phyloP scores from a whole-genome alignment of 64 coral and sea anemone genomes.

The Acropora tenuis region DNA sequence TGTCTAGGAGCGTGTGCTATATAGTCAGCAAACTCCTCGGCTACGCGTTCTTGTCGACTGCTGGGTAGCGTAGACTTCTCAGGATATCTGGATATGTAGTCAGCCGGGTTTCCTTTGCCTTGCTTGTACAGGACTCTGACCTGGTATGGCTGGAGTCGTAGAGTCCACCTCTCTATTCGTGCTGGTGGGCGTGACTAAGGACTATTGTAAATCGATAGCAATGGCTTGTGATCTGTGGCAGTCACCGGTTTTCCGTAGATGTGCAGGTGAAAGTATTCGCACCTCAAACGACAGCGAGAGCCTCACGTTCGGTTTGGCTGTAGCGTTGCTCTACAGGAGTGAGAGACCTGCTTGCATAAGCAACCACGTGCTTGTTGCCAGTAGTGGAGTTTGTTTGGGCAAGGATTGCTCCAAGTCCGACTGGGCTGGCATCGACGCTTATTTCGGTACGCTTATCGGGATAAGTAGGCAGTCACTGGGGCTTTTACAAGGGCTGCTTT shows the following conservation, averaged over 20 bases:
- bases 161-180: not conserved
- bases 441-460: too few species aligned
- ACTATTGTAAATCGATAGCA: slow-evolving; percentile 57
- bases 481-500: too few species aligned
- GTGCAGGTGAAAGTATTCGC: too few species aligned
- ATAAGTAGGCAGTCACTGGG: too few species aligned
- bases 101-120: slow-evolving; percentile 38
- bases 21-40: too few species aligned
- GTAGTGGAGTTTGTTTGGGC: slow-evolving; percentile 30
- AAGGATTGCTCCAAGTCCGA: not conserved
- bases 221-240: slow-evolving; percentile 67
- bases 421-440: too few species aligned
- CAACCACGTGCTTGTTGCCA: slow-evolving; percentile 6
- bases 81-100: slow-evolving; percentile 55
- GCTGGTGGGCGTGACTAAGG: slow-evolving; percentile 56
- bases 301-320: too few species aligned
- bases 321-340: too few species aligned
- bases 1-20: not conserved
- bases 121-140: slow-evolving; percentile 47
- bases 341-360: too few species aligned
- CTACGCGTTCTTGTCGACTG: not conserved
- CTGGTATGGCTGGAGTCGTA: slow-evolving; percentile 66
- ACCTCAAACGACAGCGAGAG: too few species aligned
- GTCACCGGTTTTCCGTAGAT: slow-evolving; percentile 62
- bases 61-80: slow-evolving; percentile 34